phyloP scores from a whole-genome alignment of 2,113 vertebrate species.

The Serinus canaria region DNA sequence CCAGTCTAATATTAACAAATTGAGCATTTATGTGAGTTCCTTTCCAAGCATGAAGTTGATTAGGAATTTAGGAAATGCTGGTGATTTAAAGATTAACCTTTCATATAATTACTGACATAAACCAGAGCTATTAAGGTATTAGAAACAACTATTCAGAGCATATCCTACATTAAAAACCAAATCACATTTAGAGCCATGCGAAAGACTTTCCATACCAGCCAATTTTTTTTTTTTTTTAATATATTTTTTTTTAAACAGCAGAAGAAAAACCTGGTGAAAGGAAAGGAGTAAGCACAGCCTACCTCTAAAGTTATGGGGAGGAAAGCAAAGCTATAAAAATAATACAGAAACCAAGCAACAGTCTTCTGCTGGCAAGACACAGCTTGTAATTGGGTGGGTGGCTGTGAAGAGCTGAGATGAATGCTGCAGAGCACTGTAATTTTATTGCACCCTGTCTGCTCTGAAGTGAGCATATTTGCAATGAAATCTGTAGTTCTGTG shows the following conservation, averaged over 20 bases:
- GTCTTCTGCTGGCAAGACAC: slow-evolving; percentile 61
- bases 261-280: not conserved
- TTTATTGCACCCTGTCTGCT: slow-evolving; percentile 41
- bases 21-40: not conserved
- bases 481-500: slow-evolving; percentile 58
- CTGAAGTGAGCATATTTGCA: slow-evolving; percentile 29
- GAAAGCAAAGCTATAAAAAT: slow-evolving; percentile 60
- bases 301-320: slow-evolving; percentile 51
- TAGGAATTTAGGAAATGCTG: slow-evolving; percentile 33
- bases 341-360: slow-evolving; percentile 67
- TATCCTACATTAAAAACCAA: not conserved
- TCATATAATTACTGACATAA: slow-evolving; percentile 33
- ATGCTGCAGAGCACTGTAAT: slow-evolving; percentile 48
- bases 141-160: slow-evolving; percentile 4
- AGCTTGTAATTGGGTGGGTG: slow-evolving; percentile 60
- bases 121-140: slow-evolving; percentile 1
- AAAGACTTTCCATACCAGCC: not conserved
- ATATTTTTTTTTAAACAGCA: not conserved
- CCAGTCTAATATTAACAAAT: slow-evolving; percentile 22
- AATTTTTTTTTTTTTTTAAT: not conserved
- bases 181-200: not conserved
- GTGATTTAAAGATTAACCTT: slow-evolving; percentile 64
- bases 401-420: slow-evolving; percentile 56
- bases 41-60: slow-evolving; percentile 28
- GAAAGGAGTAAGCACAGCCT: slow-evolving; percentile 35